Base-by-base conservation (phyloP, 37 sponge, comb jelly and placozoan species). In the Aphrocallistes beatrix region DNA sequence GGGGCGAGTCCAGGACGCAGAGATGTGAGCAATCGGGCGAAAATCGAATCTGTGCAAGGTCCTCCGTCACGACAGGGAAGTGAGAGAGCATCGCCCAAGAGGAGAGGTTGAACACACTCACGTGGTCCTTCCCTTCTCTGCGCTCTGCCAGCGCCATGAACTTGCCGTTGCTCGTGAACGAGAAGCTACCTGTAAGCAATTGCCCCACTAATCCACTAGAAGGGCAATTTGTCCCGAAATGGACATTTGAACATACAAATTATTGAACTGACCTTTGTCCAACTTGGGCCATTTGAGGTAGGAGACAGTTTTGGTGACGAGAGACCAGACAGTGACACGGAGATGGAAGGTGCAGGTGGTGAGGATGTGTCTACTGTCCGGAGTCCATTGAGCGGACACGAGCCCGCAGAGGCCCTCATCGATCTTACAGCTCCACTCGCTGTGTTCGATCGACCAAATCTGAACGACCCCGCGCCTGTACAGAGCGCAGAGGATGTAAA, bases 241-340 rank as follows among this genome's bases (percentile, higher is more conserved):
- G n/a, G n/a, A n/a, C n/a, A n/a, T n/a, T n/a, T n/a, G n/a, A n/a
- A n/a, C n/a, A n/a, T n/a, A n/a, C n/a, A n/a, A n/a, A n/a, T n/a
- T n/a, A n/a, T n/a, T n/a, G n/a, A n/a, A n/a, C n/a, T 86, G 85
- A 37, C 37, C 23, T 19, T 88, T 86, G 21, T 60, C 34, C 36
- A 91, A 90, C 38, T 95, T 98, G 0, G 99, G 99, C 47, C 94
- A 87, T 84, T 98, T 96, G 87, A 98, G 93, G 90, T 93, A 93
- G 0, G 91, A 89, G 21, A 98, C 93, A 19, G 90, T 84, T 84
- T 98, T 98, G 45, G 81, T 92, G 23, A 88, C 83, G 1, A 98
- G 90, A 3, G 99, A 98, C 99, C 99, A 98, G 3, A 98, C 90
- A 38, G 94, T 94, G 39, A 98, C 88, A 0, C 96, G 83, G 3